These are phyloP conservation scores for Hedya salicella DNA, from an alignment of 2,888 invertebrate species.

Conservation along the genomic window DNA sequence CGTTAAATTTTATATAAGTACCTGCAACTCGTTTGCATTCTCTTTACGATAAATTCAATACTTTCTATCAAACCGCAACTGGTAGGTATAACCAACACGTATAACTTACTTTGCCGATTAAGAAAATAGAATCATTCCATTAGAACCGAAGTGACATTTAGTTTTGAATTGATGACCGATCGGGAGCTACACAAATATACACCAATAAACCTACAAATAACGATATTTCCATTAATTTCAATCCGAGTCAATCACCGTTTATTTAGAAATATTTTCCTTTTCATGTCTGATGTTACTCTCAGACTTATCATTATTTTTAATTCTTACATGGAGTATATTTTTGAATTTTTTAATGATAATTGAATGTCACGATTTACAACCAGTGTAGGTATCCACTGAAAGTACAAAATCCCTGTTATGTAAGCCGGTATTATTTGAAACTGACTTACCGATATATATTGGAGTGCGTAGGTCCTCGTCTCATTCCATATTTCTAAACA, in stretches of 20 bases:
- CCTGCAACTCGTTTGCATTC: not conserved
- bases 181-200: not conserved
- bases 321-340: not conserved
- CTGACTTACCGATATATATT: constrained; percentile 18
- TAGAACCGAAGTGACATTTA: not conserved
- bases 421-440: constrained; percentile 1
- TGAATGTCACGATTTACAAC: constrained; percentile 11
- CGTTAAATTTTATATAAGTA: not conserved
- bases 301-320: not conserved
- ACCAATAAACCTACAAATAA: too few species aligned
- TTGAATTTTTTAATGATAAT: not conserved
- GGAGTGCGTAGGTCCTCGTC: constrained; percentile 25
- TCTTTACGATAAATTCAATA: not conserved
- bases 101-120: not conserved
- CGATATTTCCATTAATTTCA: not conserved
- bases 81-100: not conserved
- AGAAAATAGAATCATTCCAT: not conserved
- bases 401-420: constrained; percentile 33
- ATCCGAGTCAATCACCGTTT: not conserved
- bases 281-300: not conserved
- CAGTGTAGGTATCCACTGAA: constrained; percentile 32
- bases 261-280: too few species aligned
- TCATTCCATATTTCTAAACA: constrained; percentile 29
- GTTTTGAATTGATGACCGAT: not conserved
- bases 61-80: not conserved